These are phyloP conservation scores for Indicator maculatus DNA, from an alignment of 2,113 vertebrate genomes.

Conservation along the genomic window DNA sequence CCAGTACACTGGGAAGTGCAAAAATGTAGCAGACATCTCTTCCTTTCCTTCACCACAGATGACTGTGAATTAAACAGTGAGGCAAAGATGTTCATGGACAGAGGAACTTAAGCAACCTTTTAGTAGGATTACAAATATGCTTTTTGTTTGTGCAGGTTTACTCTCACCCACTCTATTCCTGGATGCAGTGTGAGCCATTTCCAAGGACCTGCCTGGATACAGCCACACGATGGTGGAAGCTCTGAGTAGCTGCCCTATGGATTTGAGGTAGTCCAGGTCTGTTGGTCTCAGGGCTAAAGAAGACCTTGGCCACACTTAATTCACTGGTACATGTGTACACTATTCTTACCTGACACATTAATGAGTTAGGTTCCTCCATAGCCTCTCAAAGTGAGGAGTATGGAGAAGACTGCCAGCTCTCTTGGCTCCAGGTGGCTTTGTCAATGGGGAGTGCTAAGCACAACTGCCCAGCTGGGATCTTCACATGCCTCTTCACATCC, in stretches of 20 bases:
- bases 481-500: not conserved
- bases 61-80: not conserved
- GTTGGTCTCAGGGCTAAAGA: not conserved
- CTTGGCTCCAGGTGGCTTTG: not conserved
- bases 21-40: not conserved
- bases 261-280: not conserved
- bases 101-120: not conserved
- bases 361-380: not conserved
- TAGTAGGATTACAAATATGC: rapidly evolving
- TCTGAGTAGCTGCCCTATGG: not conserved
- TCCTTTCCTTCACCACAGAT: not conserved
- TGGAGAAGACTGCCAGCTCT: not conserved
- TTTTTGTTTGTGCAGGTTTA: not conserved
- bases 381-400: not conserved
- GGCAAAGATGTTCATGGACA: not conserved
- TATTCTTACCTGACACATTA: not conserved
- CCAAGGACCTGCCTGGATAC: not conserved
- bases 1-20: not conserved
- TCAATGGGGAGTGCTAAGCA: too few relatives aligned
- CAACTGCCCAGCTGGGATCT: rapidly evolving
- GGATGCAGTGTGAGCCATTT: not conserved
- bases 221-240: rapidly evolving
- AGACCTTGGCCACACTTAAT: not conserved
- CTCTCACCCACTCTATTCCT: not conserved
- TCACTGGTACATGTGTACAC: not conserved